phyloP scores from a whole-genome alignment of 2,888 invertebrate genomes.

The Lithophane leautieri region DNA sequence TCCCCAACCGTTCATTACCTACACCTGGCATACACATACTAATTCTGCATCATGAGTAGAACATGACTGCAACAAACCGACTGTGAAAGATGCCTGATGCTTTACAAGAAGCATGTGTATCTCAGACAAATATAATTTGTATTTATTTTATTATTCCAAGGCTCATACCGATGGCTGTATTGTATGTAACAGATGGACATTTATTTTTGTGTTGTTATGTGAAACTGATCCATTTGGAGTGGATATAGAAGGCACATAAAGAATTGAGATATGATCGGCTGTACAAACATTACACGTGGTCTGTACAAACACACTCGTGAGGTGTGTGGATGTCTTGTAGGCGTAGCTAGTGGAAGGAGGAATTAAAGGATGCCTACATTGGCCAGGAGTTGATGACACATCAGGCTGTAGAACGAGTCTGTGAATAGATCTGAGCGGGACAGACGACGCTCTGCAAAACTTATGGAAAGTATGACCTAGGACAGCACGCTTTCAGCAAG shows the following conservation, averaged over 20 bases:
- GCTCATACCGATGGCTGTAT: neutral
- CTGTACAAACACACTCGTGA: neutral
- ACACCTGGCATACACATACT: no score
- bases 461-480: no score
- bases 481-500: no score
- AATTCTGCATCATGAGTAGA: no score
- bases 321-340: no score
- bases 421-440: no score
- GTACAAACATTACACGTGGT: constrained; percentile 2
- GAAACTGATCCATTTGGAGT: neutral
- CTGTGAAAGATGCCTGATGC: no score
- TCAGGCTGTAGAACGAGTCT: no score
- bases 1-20: neutral
- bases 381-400: no score
- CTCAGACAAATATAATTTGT: neutral
- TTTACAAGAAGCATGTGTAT: neutral
- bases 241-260: neutral
- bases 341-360: no score
- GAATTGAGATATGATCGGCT: neutral
- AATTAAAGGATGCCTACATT: no score
- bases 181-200: neutral
- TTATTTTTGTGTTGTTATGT: neutral
- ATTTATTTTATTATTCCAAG: constrained; percentile 17
- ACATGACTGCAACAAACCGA: neutral
- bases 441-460: no score